These are phyloP conservation scores for Archivesica marissinica DNA, from an alignment of 1,140 invertebrate species.

Conservation along the genomic window DNA sequence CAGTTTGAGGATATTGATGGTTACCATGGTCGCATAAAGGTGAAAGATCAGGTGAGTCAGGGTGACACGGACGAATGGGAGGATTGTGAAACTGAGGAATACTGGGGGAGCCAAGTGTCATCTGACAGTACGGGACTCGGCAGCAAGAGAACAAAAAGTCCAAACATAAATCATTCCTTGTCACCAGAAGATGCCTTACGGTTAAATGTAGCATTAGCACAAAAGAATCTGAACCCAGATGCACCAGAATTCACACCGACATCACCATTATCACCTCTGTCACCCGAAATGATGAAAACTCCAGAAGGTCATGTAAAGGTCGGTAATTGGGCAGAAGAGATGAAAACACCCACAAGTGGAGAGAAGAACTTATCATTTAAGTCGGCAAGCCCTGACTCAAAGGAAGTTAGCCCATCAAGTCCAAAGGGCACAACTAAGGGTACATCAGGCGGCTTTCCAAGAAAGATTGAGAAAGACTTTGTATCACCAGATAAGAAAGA, in stretches of 20 bases:
- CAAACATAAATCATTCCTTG: slow-evolving; percentile 44
- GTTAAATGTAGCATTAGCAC: background rate
- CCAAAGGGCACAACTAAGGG: slow-evolving; percentile 13
- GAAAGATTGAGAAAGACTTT: slow-evolving; percentile 57
- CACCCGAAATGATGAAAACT: slow-evolving; percentile 65
- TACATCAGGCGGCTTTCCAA: slow-evolving; percentile 43
- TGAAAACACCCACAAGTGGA: slow-evolving; percentile 56
- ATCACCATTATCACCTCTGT: slow-evolving; percentile 57
- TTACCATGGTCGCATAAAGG: slow-evolving; percentile 19
- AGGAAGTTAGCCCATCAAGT: slow-evolving; percentile 19
- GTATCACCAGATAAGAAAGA: slow-evolving; percentile 37
- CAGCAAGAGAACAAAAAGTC: slow-evolving; percentile 57
- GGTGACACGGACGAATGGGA: slow-evolving; percentile 67
- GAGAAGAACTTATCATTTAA: slow-evolving; percentile 48
- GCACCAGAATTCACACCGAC: slow-evolving; percentile 64
- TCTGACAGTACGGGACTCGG: slow-evolving; percentile 41
- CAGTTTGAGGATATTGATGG: slow-evolving; percentile 55
- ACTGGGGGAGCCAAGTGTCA: slow-evolving; percentile 32
- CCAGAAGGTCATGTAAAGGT: slow-evolving; percentile 64
- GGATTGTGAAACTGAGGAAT: slow-evolving; percentile 63
- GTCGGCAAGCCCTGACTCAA: slow-evolving; percentile 42
- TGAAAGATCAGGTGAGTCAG: slow-evolving; percentile 30
- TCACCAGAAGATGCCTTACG: slow-evolving; percentile 53
- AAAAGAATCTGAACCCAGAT: slow-evolving; percentile 63
- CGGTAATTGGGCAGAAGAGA: slow-evolving; percentile 59